These are phyloP conservation scores for Drosophila paranaensis DNA, from an alignment of 2,888 invertebrate species.

Conservation along the genomic window DNA sequence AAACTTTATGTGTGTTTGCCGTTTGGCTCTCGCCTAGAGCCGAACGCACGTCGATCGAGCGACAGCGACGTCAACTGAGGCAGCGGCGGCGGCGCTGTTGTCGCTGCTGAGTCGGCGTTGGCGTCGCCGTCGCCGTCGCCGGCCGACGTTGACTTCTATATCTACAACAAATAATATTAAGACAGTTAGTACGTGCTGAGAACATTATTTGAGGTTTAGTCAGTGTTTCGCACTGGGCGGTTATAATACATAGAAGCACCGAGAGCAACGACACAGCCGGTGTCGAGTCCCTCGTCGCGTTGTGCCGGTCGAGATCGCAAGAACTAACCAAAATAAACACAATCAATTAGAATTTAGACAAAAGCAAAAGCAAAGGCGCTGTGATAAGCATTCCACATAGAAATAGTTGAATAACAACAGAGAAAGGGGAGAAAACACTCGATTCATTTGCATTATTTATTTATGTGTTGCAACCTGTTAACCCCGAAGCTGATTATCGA, in stretches of 20 bases:
- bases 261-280: constrained; percentile 39
- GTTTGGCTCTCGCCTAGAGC: constrained; percentile 26
- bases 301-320: constrained; percentile 43
- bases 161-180: constrained; percentile 82
- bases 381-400: constrained; percentile 25
- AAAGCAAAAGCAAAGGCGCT: constrained; percentile 7
- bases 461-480: constrained; percentile 45
- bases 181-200: constrained; percentile 83
- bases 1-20: constrained; percentile 61
- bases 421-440: background rate
- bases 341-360: constrained; percentile 18
- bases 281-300: constrained; percentile 15
- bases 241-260: constrained; percentile 74
- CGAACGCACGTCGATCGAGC: constrained; percentile 28
- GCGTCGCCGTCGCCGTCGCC: constrained; percentile 16
- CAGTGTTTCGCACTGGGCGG: constrained; percentile 80
- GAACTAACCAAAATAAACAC: constrained; percentile 23
- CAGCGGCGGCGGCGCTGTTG: constrained; percentile 20
- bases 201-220: constrained; percentile 83
- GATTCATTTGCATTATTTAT: constrained; percentile 49
- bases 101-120: constrained; percentile 20
- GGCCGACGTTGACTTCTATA: constrained; percentile 75
- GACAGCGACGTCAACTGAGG: background rate
- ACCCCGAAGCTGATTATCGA: constrained; percentile 18
- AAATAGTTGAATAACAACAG: background rate